Percentiles rank a stretch among this genome's conserved stretches.
These are phyloP conservation scores for Platyrinchus mystaceus DNA, from an alignment of 2,797 vertebrate species.

Conservation along the genomic window DNA sequence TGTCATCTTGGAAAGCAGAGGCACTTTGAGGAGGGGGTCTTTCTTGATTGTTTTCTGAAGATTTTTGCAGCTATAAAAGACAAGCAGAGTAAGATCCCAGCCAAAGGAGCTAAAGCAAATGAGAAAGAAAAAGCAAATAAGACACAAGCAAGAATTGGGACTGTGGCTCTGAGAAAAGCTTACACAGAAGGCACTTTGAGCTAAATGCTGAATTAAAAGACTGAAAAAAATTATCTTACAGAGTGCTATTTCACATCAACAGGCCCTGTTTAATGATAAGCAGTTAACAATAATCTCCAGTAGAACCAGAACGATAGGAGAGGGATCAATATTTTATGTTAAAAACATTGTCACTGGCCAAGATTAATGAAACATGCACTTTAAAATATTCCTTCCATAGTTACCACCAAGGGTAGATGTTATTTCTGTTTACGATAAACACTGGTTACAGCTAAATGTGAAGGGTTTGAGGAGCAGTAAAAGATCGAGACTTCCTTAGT, in stretches of 20 bases:
- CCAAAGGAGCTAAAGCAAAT: neutral
- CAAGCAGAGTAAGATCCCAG: neutral
- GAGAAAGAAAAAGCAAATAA: neutral
- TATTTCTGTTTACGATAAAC: neutral
- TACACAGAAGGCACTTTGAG: neutral
- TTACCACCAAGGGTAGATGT: neutral
- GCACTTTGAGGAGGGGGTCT: neutral
- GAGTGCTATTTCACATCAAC: neutral
- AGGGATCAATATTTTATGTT: neutral
- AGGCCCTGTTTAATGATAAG: neutral
- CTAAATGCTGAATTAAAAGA: neutral
- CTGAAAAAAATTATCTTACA: neutral
- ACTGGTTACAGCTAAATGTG: neutral
- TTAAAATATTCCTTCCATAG: neutral
- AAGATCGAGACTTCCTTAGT: neutral
- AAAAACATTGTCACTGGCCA: neutral
- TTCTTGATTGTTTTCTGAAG: neutral
- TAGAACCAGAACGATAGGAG: neutral
- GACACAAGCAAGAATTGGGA: neutral
- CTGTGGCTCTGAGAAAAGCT: neutral
- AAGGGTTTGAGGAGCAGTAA: neutral
- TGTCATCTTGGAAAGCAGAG: accelerated
- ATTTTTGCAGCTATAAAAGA: neutral
- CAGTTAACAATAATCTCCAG: neutral
- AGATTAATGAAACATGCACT: neutral